A percentile compares a stretch with the other conserved stretches of the same genome.
Conservation (phyloP, 2,797 vertebrate genomes). For the Notolepis coatsorum region DNA sequence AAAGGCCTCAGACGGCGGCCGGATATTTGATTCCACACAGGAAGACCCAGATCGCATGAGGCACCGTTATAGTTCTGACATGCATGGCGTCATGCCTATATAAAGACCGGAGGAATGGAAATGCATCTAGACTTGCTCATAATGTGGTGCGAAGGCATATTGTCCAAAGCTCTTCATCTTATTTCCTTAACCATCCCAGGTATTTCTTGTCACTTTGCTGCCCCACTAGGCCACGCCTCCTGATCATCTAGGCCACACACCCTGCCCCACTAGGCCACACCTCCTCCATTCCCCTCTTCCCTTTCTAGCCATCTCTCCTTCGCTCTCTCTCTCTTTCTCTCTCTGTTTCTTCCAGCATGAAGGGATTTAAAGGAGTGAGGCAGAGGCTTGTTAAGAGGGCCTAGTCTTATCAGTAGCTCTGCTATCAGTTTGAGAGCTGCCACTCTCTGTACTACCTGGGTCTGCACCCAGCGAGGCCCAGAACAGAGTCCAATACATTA, state of each 20-base stretch:
- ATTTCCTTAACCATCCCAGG: slow-evolving; percentile 17
- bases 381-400: slow-evolving; percentile 47
- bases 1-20: slow-evolving; percentile 27
- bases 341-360: neutral
- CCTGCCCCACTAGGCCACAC: no score
- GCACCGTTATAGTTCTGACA: slow-evolving; percentile 7
- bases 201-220: no score
- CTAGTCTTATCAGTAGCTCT: slow-evolving; percentile 53
- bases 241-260: no score
- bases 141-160: neutral
- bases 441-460: slow-evolving; percentile 15
- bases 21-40: slow-evolving; percentile 62
- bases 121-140: neutral
- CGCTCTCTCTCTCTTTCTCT: slow-evolving; percentile 31
- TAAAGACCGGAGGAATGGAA: slow-evolving; percentile 1
- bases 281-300: slow-evolving; percentile 1
- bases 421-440: slow-evolving; percentile 50
- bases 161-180: slow-evolving; percentile 5
- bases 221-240: no score
- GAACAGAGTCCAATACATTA: slow-evolving; percentile 34
- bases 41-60: slow-evolving; percentile 31
- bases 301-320: slow-evolving; percentile 15
- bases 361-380: slow-evolving; percentile 34
- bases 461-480: slow-evolving; percentile 23
- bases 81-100: neutral